A percentile compares a stretch with the other conserved stretches of the same genome.
Evolutionary conservation across 2,797 vertebrate genomes (phyloP).

Genomic region (Morelia viridis): DNA sequence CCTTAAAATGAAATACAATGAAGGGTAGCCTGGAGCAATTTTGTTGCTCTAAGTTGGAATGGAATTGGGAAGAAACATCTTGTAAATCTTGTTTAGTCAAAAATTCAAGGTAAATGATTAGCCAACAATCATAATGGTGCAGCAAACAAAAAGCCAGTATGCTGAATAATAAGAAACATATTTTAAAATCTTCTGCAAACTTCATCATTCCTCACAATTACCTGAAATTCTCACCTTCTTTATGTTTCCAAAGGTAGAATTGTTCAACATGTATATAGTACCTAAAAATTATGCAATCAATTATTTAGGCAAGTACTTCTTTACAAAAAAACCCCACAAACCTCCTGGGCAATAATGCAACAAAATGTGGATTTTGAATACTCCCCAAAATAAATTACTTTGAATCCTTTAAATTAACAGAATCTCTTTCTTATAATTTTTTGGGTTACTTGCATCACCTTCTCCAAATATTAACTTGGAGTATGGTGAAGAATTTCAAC

Average conservation of each 20-base stretch:
- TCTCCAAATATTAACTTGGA: background rate
- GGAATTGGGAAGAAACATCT: slow-evolving; percentile 47
- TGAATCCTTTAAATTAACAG: background rate
- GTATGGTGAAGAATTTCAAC: background rate
- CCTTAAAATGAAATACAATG: slow-evolving; percentile 81
- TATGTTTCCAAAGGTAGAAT: background rate
- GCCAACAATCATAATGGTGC: slow-evolving; percentile 57
- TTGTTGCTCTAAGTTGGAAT: slow-evolving; percentile 58
- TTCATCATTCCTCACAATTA: slow-evolving; percentile 9
- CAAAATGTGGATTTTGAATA: background rate
- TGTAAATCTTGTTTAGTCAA: slow-evolving; percentile 52
- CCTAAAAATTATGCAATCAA: background rate
- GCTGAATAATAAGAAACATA: slow-evolving; percentile 16
- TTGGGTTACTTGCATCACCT: background rate
- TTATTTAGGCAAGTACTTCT: background rate
- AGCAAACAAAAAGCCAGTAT: slow-evolving; percentile 52
- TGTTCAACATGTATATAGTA: background rate
- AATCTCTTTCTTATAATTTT: background rate
- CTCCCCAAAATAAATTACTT: background rate
- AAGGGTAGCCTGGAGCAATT: slow-evolving; percentile 73
- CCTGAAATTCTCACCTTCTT: background rate
- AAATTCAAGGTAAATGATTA: slow-evolving; percentile 54
- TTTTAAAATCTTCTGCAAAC: background rate
- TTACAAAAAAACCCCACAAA: background rate
- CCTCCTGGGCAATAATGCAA: background rate